Conservation (phyloP, 2,888 invertebrate genomes). For the Barypeithes pellucidus region DNA sequence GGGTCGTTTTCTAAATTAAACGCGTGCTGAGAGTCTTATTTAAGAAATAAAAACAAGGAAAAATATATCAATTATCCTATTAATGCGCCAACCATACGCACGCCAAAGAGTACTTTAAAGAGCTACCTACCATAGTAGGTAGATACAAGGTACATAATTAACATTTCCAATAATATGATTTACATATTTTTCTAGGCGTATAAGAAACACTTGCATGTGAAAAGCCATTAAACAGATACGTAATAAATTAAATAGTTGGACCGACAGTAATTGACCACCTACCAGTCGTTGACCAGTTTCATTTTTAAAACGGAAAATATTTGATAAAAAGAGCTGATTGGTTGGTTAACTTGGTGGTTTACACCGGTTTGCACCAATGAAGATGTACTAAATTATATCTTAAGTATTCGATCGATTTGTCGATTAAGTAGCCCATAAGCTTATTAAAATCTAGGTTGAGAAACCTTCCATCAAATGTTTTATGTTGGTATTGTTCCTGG, state of each 20-base stretch:
- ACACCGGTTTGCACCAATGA: not conserved
- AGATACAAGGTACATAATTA: conserved; percentile 18
- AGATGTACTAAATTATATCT: not conserved
- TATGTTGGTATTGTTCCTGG: too few species aligned
- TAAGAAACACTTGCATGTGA: conserved; percentile 20
- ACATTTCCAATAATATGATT: conserved; percentile 20
- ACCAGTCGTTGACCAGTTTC: conserved; percentile 21
- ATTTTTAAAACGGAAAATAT: not conserved
- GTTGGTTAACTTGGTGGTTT: not conserved
- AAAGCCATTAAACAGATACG: conserved; percentile 14
- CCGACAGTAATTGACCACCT: conserved; percentile 6
- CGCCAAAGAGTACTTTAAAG: conserved; percentile 6
- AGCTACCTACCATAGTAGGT: not conserved
- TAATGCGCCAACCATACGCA: not conserved
- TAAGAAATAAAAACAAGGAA: not conserved
- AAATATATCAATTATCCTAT: not conserved
- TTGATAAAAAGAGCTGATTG: not conserved
- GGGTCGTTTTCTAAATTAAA: too few species aligned
- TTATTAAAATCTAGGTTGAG: too few species aligned
- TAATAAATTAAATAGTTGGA: conserved; percentile 12
- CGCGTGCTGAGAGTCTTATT: too few species aligned
- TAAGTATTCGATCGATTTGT: too few species aligned
- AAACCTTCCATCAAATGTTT: too few species aligned
- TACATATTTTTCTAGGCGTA: conserved; percentile 20
- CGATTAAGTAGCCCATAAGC: too few species aligned